Percentiles rank a stretch among this genome's conserved stretches.
Conservation (phyloP, 1,140 invertebrate genomes). For the Globodera rostochiensis region DNA sequence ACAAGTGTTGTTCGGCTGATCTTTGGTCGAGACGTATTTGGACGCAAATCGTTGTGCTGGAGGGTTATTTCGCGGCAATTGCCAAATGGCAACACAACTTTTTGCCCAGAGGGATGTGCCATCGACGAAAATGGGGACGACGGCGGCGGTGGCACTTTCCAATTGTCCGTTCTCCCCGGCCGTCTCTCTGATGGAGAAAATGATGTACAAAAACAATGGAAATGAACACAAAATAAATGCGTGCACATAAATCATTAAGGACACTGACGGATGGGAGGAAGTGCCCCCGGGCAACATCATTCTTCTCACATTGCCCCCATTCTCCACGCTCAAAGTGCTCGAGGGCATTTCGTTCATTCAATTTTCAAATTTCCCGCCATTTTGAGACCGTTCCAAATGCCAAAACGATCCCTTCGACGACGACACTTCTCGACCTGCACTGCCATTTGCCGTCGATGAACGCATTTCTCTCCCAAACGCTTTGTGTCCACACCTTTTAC, state of each 20-base stretch:
- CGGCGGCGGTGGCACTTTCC: neutral
- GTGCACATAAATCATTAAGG: neutral
- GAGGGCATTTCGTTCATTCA: neutral
- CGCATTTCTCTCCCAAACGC: neutral
- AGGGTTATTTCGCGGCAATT: neutral
- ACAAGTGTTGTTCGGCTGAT: neutral
- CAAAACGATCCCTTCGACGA: neutral
- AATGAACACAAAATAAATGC: neutral
- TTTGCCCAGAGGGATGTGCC: too few relatives aligned
- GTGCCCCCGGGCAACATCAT: conserved; percentile 11
- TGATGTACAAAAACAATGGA: neutral
- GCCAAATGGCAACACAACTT: too few relatives aligned
- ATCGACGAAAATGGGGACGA: too few relatives aligned
- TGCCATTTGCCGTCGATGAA: neutral
- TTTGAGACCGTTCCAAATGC: neutral
- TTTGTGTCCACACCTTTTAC: neutral
- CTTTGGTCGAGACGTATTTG: conserved; percentile 8
- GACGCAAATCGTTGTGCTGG: conserved; percentile 9
- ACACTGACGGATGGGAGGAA: neutral
- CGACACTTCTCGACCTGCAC: neutral
- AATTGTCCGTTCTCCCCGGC: neutral
- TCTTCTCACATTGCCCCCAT: neutral
- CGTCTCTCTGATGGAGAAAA: neutral
- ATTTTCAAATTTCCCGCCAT: neutral
- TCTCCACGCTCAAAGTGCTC: neutral